Evolutionary conservation across 2,113 vertebrate species (phyloP).

Genomic region (Brienomyrus brachyistius): DNA sequence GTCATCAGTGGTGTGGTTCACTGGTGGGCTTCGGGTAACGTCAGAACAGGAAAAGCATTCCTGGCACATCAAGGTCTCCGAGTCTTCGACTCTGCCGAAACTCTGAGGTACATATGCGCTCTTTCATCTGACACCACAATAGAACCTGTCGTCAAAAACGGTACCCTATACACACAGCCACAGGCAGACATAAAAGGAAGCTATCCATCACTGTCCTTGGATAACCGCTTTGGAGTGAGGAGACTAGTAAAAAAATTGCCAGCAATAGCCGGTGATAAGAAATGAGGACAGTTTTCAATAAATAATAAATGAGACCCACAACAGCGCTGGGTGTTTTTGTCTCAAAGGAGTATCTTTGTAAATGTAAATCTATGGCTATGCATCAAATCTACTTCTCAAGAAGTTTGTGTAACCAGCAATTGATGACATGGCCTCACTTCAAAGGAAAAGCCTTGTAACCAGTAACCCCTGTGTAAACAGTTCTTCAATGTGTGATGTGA

Average conservation of each 20-base stretch:
- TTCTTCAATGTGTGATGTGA: background rate
- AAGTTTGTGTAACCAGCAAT: background rate
- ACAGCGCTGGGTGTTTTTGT: background rate
- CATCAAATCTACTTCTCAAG: background rate
- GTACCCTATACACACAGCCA: slow-evolving; percentile 4
- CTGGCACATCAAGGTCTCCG: background rate
- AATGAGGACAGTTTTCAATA: background rate
- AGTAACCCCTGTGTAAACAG: background rate
- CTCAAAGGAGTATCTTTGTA: background rate
- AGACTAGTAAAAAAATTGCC: background rate
- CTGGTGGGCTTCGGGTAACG: background rate
- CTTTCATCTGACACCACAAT: slow-evolving; percentile 3
- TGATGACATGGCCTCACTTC: background rate
- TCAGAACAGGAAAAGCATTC: background rate
- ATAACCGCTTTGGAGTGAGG: background rate
- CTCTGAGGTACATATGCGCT: background rate
- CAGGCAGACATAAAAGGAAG: background rate
- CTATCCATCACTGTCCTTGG: background rate
- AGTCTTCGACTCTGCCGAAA: background rate
- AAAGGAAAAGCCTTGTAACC: background rate
- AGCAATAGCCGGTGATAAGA: background rate
- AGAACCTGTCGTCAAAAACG: background rate
- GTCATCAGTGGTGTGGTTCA: background rate
- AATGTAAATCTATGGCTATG: background rate
- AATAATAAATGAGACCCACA: background rate